Conservation (phyloP, 2,113 vertebrate genomes). For the Microtus richardsoni region DNA sequence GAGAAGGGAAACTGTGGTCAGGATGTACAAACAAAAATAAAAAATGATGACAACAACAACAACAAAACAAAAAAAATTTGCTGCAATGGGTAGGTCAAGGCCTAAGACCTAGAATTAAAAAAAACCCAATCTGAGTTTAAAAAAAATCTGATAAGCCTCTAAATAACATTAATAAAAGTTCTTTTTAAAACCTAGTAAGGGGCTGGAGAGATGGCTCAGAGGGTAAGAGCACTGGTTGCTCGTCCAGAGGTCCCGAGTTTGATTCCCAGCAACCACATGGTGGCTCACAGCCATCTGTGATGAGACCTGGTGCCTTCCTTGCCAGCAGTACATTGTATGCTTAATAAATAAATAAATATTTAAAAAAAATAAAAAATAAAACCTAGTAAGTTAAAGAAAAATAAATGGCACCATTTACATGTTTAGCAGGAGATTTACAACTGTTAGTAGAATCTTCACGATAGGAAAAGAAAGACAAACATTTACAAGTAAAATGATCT, state of each 20-base stretch:
- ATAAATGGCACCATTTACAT: background rate
- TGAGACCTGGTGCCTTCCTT: too few relatives aligned
- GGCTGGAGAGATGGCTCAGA: too few relatives aligned
- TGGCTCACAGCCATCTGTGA: too few relatives aligned
- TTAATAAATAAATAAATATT: too few relatives aligned
- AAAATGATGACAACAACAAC: background rate
- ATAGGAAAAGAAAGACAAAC: background rate
- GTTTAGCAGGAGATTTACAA: background rate
- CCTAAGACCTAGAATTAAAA: background rate
- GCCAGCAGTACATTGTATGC: too few relatives aligned
- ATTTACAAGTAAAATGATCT: background rate
- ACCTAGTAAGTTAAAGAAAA: background rate
- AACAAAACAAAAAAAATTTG: background rate
- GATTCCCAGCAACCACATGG: too few relatives aligned
- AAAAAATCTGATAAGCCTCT: background rate
- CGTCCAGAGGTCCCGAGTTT: too few relatives aligned
- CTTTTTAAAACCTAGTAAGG: background rate
- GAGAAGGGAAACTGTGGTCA: background rate
- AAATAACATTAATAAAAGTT: background rate
- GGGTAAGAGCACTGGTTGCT: too few relatives aligned
- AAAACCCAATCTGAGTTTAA: background rate
- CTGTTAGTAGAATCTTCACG: background rate
- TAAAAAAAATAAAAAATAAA: background rate
- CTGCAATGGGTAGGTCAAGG: background rate
- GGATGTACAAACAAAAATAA: background rate